phyloP scores from a whole-genome alignment of 2,113 vertebrate genomes.

The Butorides virescens region DNA sequence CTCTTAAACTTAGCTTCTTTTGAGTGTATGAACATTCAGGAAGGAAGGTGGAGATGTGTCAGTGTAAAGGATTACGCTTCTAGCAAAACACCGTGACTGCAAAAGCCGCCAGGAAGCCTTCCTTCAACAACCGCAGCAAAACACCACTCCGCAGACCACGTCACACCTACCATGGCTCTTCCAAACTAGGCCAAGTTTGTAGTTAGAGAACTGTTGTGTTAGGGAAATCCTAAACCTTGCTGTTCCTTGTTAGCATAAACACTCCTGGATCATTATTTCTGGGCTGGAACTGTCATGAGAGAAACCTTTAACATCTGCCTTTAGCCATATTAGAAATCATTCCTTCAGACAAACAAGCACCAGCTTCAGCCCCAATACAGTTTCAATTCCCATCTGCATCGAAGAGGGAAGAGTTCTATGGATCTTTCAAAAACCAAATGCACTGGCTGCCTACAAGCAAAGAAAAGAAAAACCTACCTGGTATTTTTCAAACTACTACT shows the following conservation, averaged over 20 bases:
- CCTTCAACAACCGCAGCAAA: background rate
- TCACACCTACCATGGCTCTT: background rate
- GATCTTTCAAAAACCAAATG: background rate
- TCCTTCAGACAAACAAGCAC: background rate
- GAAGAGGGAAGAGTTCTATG: background rate
- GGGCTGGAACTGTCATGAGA: background rate
- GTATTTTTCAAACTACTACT: background rate
- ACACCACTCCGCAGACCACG: background rate
- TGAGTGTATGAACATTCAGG: background rate
- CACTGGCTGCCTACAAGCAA: background rate
- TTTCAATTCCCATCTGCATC: background rate
- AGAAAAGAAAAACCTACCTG: background rate
- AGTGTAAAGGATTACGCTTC: background rate
- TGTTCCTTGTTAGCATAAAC: background rate
- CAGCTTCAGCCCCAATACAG: background rate
- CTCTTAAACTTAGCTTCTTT: background rate
- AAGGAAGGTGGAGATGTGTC: background rate
- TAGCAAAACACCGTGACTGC: background rate
- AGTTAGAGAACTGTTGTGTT: background rate
- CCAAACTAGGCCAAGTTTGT: too few relatives aligned
- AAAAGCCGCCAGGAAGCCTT: background rate
- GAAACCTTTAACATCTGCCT: background rate
- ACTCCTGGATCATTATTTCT: background rate
- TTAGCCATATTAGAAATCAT: background rate
- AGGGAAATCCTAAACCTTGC: background rate